Conservation (phyloP, 2,113 vertebrate species). For the Cettia cetti region DNA sequence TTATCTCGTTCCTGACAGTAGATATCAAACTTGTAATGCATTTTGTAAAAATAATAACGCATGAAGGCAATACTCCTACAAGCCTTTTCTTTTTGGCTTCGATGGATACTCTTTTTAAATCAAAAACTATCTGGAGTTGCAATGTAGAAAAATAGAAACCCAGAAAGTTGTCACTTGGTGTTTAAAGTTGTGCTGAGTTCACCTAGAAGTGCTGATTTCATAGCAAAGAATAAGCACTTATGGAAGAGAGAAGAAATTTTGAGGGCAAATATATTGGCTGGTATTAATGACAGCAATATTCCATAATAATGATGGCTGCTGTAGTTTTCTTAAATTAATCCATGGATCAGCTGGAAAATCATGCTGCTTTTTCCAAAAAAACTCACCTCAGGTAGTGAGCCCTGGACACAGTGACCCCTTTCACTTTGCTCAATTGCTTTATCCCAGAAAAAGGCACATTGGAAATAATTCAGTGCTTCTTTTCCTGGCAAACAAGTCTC, state of each 20-base stretch:
- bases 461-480: background rate
- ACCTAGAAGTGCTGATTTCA: background rate
- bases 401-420: background rate
- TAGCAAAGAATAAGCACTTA: background rate
- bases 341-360: background rate
- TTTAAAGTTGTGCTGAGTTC: background rate
- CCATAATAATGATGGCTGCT: background rate
- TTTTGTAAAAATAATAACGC: conserved; percentile 40
- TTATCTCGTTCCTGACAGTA: conserved; percentile 24
- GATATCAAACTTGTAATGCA: conserved; percentile 31
- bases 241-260: background rate
- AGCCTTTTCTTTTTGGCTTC: background rate
- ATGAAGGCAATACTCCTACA: background rate
- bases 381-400: background rate
- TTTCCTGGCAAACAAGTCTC: background rate
- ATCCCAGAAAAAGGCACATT: background rate
- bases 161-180: background rate
- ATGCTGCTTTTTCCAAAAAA: background rate
- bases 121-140: background rate
- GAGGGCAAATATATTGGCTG: background rate
- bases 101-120: background rate
- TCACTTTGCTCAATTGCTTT: background rate
- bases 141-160: conserved; percentile 12
- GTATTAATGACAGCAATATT: background rate
- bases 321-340: background rate